A percentile compares a stretch with the other conserved stretches of the same genome.
Conservation (phyloP, 2,888 invertebrate genomes). For the Hypomecis punctinalis region DNA sequence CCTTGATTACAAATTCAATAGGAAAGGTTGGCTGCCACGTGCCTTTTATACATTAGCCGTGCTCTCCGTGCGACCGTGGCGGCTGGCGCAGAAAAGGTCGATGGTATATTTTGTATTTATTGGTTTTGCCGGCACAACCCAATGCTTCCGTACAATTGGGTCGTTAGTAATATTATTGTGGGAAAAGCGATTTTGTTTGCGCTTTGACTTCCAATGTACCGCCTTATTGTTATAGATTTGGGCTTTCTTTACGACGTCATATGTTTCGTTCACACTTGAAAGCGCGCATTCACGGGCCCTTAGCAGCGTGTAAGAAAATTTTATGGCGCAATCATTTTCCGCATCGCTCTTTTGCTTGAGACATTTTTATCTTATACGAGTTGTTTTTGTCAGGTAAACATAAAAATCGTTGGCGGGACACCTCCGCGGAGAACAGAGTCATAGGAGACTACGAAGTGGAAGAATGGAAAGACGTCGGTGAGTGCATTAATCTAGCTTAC, state of each 20-base stretch:
- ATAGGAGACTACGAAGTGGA: slow-evolving; percentile 89
- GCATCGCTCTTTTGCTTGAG: slow-evolving; percentile 53
- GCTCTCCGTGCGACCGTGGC: slow-evolving; percentile 56
- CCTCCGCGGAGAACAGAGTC: slow-evolving; percentile 85
- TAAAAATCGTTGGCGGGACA: slow-evolving; percentile 84
- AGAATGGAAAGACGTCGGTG: slow-evolving; percentile 90
- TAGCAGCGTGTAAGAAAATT: slow-evolving; percentile 62
- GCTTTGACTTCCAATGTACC: slow-evolving; percentile 80
- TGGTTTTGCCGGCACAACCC: slow-evolving; percentile 76
- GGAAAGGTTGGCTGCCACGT: slow-evolving; percentile 65
- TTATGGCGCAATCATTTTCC: slow-evolving; percentile 65
- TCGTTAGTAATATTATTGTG: slow-evolving; percentile 84
- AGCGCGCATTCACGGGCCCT: slow-evolving; percentile 66
- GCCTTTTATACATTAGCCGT: slow-evolving; percentile 73
- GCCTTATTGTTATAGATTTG: slow-evolving; percentile 79
- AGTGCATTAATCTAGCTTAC: slow-evolving; percentile 52
- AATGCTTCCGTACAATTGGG: slow-evolving; percentile 81
- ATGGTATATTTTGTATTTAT: slow-evolving; percentile 80
- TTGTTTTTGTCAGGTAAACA: slow-evolving; percentile 79
- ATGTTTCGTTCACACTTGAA: slow-evolving; percentile 70
- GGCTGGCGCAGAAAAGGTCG: slow-evolving; percentile 68
- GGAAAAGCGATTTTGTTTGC: slow-evolving; percentile 81
- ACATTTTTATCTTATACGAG: slow-evolving; percentile 52
- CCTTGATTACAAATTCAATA: slow-evolving; percentile 66
- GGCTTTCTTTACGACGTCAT: slow-evolving; percentile 71